Evolutionary conservation across 2,113 vertebrate species (phyloP).

Genomic region (Calonectris borealis): DNA sequence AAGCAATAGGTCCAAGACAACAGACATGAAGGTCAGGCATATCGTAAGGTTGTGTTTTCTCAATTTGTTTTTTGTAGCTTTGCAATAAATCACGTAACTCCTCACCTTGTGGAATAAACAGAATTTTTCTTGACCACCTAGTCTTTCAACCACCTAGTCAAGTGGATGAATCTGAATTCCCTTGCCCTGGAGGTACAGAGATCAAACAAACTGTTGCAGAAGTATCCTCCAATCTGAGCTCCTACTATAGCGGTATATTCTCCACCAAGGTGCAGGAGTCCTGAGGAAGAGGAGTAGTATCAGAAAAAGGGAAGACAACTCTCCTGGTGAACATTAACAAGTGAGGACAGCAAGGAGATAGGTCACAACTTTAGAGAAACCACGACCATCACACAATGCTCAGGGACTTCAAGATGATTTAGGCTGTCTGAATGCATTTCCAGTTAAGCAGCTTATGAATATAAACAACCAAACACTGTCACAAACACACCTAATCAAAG

Average conservation of each 20-base stretch:
- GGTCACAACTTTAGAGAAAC: background rate
- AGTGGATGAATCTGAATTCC: background rate
- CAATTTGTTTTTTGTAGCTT: background rate
- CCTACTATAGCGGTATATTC: fast-evolving
- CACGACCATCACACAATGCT: background rate
- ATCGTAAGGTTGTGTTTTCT: too few relatives aligned
- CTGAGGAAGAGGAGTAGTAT: background rate
- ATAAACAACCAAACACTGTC: background rate
- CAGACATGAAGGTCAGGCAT: background rate
- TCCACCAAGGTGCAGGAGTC: background rate
- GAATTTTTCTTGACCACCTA: background rate
- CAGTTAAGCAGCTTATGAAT: background rate
- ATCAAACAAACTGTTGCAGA: background rate
- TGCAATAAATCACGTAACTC: background rate
- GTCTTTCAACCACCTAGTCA: background rate
- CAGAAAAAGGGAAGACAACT: background rate
- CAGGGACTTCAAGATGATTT: background rate
- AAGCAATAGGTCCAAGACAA: background rate
- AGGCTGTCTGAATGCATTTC: background rate
- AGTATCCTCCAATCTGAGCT: background rate
- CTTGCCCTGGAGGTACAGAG: background rate
- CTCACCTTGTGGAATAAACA: background rate
- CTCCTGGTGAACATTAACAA: background rate
- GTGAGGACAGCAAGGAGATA: background rate
- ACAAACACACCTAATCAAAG: background rate